Evolutionary conservation across 2,888 invertebrate species (phyloP).

Genomic region (Xestia ashworthii): DNA sequence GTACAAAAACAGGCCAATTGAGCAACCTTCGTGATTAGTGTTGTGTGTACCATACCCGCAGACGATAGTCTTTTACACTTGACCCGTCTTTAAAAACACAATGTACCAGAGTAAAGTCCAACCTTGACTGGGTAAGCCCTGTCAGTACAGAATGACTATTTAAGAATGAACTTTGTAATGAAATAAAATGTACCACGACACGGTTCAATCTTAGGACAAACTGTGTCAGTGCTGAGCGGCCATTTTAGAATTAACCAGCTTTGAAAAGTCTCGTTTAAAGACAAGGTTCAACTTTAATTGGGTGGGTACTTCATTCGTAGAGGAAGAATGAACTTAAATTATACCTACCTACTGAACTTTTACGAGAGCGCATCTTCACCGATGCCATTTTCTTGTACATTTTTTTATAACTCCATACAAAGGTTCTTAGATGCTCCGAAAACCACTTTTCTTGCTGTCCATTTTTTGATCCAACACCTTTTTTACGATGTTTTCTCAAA

Average conservation of each 20-base stretch:
- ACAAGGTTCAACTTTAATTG: not conserved
- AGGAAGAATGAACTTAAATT: not conserved
- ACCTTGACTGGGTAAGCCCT: not conserved
- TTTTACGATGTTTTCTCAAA: no score
- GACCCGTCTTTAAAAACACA: not conserved
- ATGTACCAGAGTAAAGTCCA: not conserved
- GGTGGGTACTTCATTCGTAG: not conserved
- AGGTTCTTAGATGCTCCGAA: no score
- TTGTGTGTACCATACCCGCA: not conserved
- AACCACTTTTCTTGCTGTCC: no score
- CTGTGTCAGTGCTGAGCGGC: not conserved
- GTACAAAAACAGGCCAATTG: slow-evolving; percentile 33
- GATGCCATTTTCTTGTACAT: no score
- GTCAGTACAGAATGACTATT: not conserved
- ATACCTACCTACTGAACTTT: no score
- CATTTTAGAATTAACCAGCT: not conserved
- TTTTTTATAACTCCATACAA: no score
- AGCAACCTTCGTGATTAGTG: slow-evolving; percentile 5
- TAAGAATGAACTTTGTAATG: not conserved
- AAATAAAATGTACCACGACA: not conserved
- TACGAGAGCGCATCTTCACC: no score
- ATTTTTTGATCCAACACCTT: no score
- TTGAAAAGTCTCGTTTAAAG: not conserved
- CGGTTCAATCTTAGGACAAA: not conserved
- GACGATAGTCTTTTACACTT: not conserved